A percentile compares a stretch with the other conserved stretches of the same genome.
Evolutionary conservation across 2,888 invertebrate genomes (phyloP).

Genomic region (Drosophila siamana): DNA sequence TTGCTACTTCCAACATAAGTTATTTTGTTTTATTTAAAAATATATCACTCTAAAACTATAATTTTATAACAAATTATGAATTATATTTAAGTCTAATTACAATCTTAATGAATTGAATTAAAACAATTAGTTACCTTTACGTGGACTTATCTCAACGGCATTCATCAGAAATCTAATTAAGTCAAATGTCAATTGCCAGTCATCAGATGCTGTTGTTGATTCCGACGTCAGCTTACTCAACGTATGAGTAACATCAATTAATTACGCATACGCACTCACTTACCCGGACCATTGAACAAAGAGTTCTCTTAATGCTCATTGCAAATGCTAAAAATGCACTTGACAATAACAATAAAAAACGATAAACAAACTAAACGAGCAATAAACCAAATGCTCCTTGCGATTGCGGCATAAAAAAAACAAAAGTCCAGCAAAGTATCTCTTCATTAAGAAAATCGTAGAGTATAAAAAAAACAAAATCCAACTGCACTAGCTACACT

Average conservation of each 20-base stretch:
- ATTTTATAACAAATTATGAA: background rate
- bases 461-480: slow-evolving; percentile 6
- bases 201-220: slow-evolving; percentile 20
- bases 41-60: no score
- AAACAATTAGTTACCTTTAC: slow-evolving; percentile 3
- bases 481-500: background rate
- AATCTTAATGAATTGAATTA: background rate
- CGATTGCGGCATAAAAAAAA: background rate
- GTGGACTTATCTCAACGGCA: background rate
- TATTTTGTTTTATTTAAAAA: no score
- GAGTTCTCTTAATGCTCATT: slow-evolving; percentile 13
- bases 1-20: no score
- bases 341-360: slow-evolving; percentile 12
- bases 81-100: background rate
- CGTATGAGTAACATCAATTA: slow-evolving; percentile 64
- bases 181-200: slow-evolving; percentile 42
- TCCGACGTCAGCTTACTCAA: slow-evolving; percentile 11
- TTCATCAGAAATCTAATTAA: slow-evolving; percentile 29
- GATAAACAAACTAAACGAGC: background rate
- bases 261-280: slow-evolving; percentile 58
- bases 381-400: slow-evolving; percentile 9
- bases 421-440: slow-evolving; percentile 3
- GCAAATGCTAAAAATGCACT: slow-evolving; percentile 8
- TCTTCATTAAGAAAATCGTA: slow-evolving; percentile 11
- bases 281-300: slow-evolving; percentile 28